A percentile compares a stretch with the other conserved stretches of the same genome.
Conservation (phyloP, 2,797 vertebrate genomes). For the Brotula barbata region DNA sequence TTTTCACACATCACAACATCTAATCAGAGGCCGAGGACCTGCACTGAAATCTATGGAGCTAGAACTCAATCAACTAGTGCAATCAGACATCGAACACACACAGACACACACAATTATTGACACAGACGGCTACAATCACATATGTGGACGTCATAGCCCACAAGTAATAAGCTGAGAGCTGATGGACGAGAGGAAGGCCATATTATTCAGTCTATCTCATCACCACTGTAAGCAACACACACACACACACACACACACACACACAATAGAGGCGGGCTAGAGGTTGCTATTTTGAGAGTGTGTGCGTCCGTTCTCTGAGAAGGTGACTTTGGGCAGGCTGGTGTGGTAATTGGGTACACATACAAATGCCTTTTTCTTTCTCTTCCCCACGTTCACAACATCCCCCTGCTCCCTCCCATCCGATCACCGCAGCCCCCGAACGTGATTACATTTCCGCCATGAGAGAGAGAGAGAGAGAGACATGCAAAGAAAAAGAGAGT, state of each 20-base stretch:
- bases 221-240: slow-evolving; percentile 63
- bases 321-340: slow-evolving; percentile 81
- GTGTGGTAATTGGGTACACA: slow-evolving; percentile 83
- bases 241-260: slow-evolving; percentile 17
- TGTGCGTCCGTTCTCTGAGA: slow-evolving; percentile 70
- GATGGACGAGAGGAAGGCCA: slow-evolving; percentile 67
- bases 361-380: slow-evolving; percentile 76
- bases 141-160: slow-evolving; percentile 46
- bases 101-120: slow-evolving; percentile 23
- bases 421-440: slow-evolving; percentile 53
- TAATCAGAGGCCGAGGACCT: slow-evolving; percentile 72
- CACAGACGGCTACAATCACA: slow-evolving; percentile 36
- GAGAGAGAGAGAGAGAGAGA: slow-evolving; percentile 47
- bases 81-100: slow-evolving; percentile 66
- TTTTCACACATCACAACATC: slow-evolving; percentile 62
- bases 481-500: slow-evolving; percentile 23
- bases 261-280: slow-evolving; percentile 58
- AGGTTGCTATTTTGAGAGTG: slow-evolving; percentile 75
- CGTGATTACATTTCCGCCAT: slow-evolving; percentile 78
- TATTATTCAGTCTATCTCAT: slow-evolving; percentile 76
- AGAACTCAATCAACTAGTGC: slow-evolving; percentile 71
- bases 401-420: slow-evolving; percentile 37
- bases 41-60: slow-evolving; percentile 63
- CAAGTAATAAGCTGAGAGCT: slow-evolving; percentile 64
- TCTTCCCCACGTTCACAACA: slow-evolving; percentile 62